phyloP scores from a whole-genome alignment of 2,113 vertebrate species.

The Hemicordylus capensis region DNA sequence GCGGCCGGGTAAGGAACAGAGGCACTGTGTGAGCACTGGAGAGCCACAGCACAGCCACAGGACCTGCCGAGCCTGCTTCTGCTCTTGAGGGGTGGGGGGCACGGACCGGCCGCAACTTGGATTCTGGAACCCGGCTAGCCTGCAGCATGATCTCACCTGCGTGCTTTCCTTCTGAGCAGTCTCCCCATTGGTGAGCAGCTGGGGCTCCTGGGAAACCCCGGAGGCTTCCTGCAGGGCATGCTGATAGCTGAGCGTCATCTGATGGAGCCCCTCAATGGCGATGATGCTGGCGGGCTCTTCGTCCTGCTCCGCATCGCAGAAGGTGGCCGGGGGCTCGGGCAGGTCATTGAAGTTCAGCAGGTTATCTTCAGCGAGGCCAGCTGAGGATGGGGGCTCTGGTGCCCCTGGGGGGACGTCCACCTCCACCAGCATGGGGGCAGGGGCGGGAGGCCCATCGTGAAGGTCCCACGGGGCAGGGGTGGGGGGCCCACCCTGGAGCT shows the following conservation, averaged over 20 bases:
- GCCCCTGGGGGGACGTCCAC: constrained; percentile 33
- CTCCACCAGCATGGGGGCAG: constrained; percentile 64
- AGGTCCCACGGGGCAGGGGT: constrained; percentile 72
- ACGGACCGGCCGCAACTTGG: background rate
- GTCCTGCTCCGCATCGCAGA: constrained; percentile 76
- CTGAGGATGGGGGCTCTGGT: constrained; percentile 54
- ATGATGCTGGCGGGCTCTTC: constrained; percentile 80
- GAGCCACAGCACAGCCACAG: background rate
- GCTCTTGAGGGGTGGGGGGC: background rate
- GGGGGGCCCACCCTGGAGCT: constrained; percentile 54
- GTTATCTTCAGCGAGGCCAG: constrained; percentile 62
- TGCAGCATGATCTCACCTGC: constrained; percentile 73
- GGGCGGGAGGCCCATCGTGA: constrained; percentile 58
- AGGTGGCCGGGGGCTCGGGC: constrained; percentile 83
- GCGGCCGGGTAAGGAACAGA: background rate
- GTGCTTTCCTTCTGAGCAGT: constrained; percentile 90
- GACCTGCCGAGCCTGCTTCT: background rate
- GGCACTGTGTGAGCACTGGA: background rate
- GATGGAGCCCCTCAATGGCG: constrained; percentile 75
- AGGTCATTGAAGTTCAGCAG: constrained; percentile 93
- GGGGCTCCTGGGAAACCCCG: constrained; percentile 71
- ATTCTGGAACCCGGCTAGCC: background rate
- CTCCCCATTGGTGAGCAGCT: constrained; percentile 92
- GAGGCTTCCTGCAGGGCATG: constrained; percentile 83
- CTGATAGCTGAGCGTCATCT: constrained; percentile 86